phyloP scores from a whole-genome alignment of 1,140 invertebrate genomes.

The Drosophila obscura region DNA sequence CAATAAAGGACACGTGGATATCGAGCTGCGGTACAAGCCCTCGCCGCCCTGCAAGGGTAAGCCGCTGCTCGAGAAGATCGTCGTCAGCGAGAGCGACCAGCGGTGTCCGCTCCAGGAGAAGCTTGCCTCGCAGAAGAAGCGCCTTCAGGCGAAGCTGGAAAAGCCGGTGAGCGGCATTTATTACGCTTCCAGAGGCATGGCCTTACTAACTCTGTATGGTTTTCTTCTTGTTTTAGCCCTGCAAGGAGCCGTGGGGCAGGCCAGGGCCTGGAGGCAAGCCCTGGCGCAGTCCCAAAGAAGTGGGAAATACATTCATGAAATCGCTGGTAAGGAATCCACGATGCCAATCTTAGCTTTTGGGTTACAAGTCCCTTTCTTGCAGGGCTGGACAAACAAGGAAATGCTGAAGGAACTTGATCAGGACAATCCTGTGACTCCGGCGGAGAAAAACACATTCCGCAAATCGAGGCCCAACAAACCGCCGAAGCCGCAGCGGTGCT shows the following conservation, averaged over 20 bases:
- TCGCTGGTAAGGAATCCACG: constrained; percentile 85
- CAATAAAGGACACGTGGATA: constrained; percentile 84
- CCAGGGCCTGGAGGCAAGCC: constrained; percentile 86
- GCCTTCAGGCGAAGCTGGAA: constrained; percentile 68
- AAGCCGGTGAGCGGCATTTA: constrained; percentile 79
- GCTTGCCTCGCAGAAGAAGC: constrained; percentile 64
- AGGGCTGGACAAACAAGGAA: constrained; percentile 83
- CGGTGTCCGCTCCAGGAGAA: constrained; percentile 61
- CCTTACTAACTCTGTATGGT: constrained; percentile 24
- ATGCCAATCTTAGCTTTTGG: too few species aligned
- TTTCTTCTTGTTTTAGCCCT: constrained; percentile 31
- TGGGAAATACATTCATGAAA: constrained; percentile 86
- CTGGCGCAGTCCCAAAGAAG: constrained; percentile 86
- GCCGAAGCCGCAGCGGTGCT: constrained; percentile 65
- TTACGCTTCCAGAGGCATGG: constrained; percentile 17
- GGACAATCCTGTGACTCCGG: constrained; percentile 76
- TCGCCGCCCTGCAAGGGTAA: constrained; percentile 77
- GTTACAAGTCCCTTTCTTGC: not conserved
- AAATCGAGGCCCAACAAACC: constrained; percentile 58
- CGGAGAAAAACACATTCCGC: constrained; percentile 75
- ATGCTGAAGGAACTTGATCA: constrained; percentile 82
- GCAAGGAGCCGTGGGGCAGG: constrained; percentile 85
- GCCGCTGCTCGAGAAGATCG: constrained; percentile 83
- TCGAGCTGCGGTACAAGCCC: constrained; percentile 84
- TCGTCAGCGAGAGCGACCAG: constrained; percentile 74